A percentile compares a stretch with the other conserved stretches of the same genome.
These are phyloP conservation scores for Liolophura sinensis DNA, from an alignment of 1,140 invertebrate genomes.

Conservation along the genomic window DNA sequence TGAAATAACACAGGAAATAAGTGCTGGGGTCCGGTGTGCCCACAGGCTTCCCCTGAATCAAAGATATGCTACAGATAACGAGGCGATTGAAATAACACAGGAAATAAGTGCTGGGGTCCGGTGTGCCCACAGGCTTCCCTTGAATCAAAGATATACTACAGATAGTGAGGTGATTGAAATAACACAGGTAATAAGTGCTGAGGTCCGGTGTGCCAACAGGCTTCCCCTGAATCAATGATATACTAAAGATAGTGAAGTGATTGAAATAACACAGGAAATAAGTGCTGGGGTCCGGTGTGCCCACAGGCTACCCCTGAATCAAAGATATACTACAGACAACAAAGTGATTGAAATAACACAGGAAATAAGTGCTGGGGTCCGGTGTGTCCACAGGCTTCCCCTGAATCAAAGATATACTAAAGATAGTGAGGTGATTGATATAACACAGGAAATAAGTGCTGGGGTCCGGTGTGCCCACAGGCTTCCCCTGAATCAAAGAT, in stretches of 20 bases:
- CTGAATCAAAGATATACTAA: constrained; percentile 27
- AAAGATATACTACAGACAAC: too few species aligned
- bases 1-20: too few species aligned
- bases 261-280: background rate
- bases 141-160: too few species aligned
- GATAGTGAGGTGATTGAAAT: too few species aligned
- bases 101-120: too few species aligned
- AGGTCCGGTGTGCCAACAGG: constrained; percentile 91
- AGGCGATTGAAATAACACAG: background rate
- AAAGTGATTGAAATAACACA: too few species aligned
- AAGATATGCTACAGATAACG: background rate
- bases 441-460: too few species aligned
- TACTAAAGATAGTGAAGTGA: background rate
- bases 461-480: too few species aligned
- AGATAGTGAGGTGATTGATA: background rate
- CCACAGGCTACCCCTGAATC: too few species aligned
- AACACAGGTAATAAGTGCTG: constrained; percentile 87
- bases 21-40: constrained; percentile 88
- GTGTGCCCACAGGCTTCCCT: too few species aligned
- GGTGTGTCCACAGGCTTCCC: constrained; percentile 93
- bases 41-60: constrained; percentile 79
- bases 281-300: too few species aligned
- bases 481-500: too few species aligned
- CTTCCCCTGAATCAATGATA: constrained; percentile 68
- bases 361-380: constrained; percentile 87